Evolutionary conservation across 1,140 invertebrate species (phyloP), one percentile per base, ranked within the genome.

Genomic region (Mylabris phalerata): DNA sequence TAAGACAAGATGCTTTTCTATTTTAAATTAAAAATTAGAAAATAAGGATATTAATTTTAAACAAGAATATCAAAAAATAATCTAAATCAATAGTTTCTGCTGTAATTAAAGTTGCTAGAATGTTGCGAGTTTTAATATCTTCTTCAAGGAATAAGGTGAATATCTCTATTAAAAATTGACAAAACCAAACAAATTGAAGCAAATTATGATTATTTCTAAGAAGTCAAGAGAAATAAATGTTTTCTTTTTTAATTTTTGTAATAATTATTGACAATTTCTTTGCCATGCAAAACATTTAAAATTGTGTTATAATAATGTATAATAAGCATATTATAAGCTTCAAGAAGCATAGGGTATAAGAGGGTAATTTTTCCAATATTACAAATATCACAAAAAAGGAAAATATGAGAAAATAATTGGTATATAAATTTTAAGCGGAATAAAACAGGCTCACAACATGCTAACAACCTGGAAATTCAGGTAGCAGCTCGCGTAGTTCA

Each of bases 91-190:
- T 24, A 46, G 44, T 54, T 56, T 59, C 55, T 60, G 65, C 61
- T 67, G 65, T 67, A 70, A 69, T 69, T 70, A 65, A 67, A 67
- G 72, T 73, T 75, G 74, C 72, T 75, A 75, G 74, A 72, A 75
- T 75, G 74, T 75, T 75, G 74, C 72, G 74, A 75, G 69, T 64
- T 61, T 61, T 57, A 46, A 44, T 48, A 56, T 27, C 39, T 56
- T 45, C 54, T 39, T 46, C 41, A 46, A 44, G 40, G 40, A 19
- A 43, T 55, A 55, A 55, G 47, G 45, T 13, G 4, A 32, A 32
- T 32, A 5, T 32, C 7, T 2, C 32, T 32, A 32, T 32, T 32
- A 32, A 13, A 25, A 47, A 47, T 9, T 46, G n/a, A n/a, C 1
- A 6, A 47, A 47, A 47, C 4, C 9, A 47, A 47, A 24, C 19